phyloP scores from a whole-genome alignment of 1,140 invertebrate species.

The Procambarus virginalis region DNA sequence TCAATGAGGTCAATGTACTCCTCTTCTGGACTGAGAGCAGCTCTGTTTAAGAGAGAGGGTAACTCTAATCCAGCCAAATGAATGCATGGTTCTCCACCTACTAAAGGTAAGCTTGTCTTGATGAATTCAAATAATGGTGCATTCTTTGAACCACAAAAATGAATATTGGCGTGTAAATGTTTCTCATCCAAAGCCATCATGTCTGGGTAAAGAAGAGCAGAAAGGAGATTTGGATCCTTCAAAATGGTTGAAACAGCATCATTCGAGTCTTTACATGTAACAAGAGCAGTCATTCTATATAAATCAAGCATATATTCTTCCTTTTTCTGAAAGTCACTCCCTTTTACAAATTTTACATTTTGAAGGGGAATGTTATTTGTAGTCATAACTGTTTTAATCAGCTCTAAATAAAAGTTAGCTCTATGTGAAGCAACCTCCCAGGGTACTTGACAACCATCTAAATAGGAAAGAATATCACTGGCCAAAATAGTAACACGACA shows the following conservation, averaged over 20 bases:
- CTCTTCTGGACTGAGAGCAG: slow-evolving; percentile 92
- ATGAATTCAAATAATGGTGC: slow-evolving; percentile 99
- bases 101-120: slow-evolving; percentile 94
- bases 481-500: slow-evolving; percentile 97
- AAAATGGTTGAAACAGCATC: slow-evolving; percentile 99
- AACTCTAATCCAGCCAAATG: slow-evolving; percentile 98
- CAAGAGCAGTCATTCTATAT: slow-evolving; percentile 90
- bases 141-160: slow-evolving; percentile 99
- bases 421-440: slow-evolving; percentile 94
- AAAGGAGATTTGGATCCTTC: slow-evolving; percentile 95
- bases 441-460: slow-evolving; percentile 99
- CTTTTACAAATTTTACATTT: slow-evolving; percentile 96
- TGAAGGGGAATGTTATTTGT: slow-evolving; percentile 95
- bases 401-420: slow-evolving; percentile 93
- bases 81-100: slow-evolving; percentile 93
- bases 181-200: slow-evolving; percentile 97
- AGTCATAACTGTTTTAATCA: slow-evolving; percentile 95
- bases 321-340: slow-evolving; percentile 95
- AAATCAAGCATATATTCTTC: slow-evolving; percentile 98
- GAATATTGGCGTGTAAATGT: slow-evolving; percentile 97
- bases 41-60: slow-evolving; percentile 81
- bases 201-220: slow-evolving; percentile 95
- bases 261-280: slow-evolving; percentile 98
- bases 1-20: slow-evolving; percentile 99
- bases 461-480: slow-evolving; percentile 97